A percentile compares a stretch with the other conserved stretches of the same genome.
phyloP scores from a whole-genome alignment of 2,797 vertebrate genomes.

The Bradypodion ventrale region DNA sequence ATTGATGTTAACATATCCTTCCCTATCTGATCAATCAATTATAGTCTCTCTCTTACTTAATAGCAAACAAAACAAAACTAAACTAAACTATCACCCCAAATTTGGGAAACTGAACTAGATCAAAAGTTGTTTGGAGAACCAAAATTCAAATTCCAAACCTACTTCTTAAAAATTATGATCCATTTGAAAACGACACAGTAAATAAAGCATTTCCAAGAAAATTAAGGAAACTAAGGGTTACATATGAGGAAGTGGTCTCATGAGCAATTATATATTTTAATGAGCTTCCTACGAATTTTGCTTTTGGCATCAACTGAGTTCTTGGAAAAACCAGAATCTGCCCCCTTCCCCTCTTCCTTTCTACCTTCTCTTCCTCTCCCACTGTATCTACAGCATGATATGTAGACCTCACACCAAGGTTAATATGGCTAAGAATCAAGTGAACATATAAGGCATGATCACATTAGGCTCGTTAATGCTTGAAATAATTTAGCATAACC shows the following conservation, averaged over 20 bases:
- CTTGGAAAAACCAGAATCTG: constrained; percentile 37
- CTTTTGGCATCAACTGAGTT: neutral
- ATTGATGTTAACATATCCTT: neutral
- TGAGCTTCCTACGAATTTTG: constrained; percentile 3
- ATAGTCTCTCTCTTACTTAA: neutral
- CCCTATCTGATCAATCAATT: too few relatives aligned
- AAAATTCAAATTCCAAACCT: constrained; percentile 50
- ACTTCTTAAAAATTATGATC: constrained; percentile 52
- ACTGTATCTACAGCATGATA: constrained; percentile 57
- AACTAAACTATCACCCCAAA: constrained; percentile 18
- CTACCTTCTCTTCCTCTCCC: neutral
- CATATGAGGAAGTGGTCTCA: constrained; percentile 44
- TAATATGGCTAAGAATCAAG: constrained; percentile 79
- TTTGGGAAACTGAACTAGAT: constrained; percentile 53
- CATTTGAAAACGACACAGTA: constrained; percentile 46
- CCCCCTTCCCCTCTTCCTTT: neutral
- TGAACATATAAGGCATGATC: constrained; percentile 83
- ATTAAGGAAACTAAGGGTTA: constrained; percentile 45
- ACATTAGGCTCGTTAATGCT: constrained; percentile 80
- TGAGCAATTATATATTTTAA: constrained; percentile 54
- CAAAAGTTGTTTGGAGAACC: constrained; percentile 53
- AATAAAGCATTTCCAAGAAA: constrained; percentile 56
- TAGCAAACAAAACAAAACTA: neutral
- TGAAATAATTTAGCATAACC: constrained; percentile 74
- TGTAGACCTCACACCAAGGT: constrained; percentile 78